Conservation (phyloP, 2,113 vertebrate genomes). For the Oncorhynchus tshawytscha region DNA sequence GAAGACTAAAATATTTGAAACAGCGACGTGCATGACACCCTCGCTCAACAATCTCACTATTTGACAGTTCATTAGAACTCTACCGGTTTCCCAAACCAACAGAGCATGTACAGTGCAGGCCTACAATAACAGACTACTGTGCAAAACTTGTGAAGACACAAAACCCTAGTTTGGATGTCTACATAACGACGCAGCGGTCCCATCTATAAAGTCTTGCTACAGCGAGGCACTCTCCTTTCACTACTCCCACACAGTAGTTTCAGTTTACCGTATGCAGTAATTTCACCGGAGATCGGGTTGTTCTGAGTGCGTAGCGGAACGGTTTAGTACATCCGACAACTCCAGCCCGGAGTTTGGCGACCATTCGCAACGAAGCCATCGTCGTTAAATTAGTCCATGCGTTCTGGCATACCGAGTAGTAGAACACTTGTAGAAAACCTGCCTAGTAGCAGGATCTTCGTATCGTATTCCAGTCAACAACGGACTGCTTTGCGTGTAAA, state of each 20-base stretch:
- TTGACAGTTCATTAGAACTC: background rate
- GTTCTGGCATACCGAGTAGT: background rate
- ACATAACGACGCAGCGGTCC: too few species aligned
- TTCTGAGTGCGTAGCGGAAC: conserved; percentile 15
- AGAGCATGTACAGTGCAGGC: background rate
- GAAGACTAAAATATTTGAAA: too few species aligned
- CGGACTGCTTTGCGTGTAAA: background rate
- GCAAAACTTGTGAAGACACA: background rate
- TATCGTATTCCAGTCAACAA: conserved; percentile 6
- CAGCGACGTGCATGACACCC: too few species aligned
- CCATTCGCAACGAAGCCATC: conserved; percentile 61
- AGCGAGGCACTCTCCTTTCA: background rate
- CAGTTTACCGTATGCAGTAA: conserved; percentile 55
- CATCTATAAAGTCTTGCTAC: background rate
- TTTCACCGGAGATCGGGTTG: conserved; percentile 2
- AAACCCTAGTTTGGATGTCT: background rate
- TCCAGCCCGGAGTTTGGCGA: conserved; percentile 62
- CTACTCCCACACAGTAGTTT: background rate
- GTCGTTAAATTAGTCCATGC: conserved; percentile 1
- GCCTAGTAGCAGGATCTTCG: background rate
- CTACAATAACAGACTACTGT: background rate
- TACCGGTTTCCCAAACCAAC: background rate
- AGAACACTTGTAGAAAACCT: background rate
- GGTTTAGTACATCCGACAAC: conserved; percentile 53
- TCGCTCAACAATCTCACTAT: background rate